Conservation (phyloP, 1,140 invertebrate species). For the Coptotermes formosanus region DNA sequence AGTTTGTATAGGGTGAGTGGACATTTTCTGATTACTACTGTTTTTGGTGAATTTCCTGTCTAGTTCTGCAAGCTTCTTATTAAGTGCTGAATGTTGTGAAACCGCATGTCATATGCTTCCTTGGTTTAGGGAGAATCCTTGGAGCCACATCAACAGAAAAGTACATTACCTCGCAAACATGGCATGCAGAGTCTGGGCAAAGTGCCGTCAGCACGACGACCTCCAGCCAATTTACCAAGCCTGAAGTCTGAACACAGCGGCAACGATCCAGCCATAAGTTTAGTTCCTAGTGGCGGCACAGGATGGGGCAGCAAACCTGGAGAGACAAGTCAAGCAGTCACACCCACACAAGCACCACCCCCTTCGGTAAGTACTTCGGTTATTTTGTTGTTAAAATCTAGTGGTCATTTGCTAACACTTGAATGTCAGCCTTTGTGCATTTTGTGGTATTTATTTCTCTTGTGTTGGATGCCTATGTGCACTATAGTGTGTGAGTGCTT, state of each 20-base stretch:
- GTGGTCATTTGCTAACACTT: no score
- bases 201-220: conserved; percentile 90
- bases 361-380: not conserved
- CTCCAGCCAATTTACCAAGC: conserved; percentile 95
- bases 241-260: conserved; percentile 89
- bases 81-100: not conserved
- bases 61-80: not conserved
- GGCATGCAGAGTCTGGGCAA: conserved; percentile 98
- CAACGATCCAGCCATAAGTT: conserved; percentile 69
- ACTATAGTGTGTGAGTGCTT: no score
- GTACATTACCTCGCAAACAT: conserved; percentile 85
- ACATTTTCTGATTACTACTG: not conserved
- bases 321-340: conserved; percentile 43
- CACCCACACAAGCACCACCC: conserved; percentile 33
- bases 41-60: not conserved
- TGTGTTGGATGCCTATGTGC: no score
- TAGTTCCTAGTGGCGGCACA: conserved; percentile 70
- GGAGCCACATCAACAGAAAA: conserved; percentile 83
- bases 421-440: no score
- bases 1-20: conserved; percentile 83
- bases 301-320: conserved; percentile 64
- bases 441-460: no score
- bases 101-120: conserved; percentile 13
- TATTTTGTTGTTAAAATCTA: no score
- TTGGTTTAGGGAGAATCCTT: conserved; percentile 77